Evolutionary conservation across 2,113 vertebrate species (phyloP), one percentile per base, ranked within the genome.

Genomic region (Podarcis cretensis): DNA sequence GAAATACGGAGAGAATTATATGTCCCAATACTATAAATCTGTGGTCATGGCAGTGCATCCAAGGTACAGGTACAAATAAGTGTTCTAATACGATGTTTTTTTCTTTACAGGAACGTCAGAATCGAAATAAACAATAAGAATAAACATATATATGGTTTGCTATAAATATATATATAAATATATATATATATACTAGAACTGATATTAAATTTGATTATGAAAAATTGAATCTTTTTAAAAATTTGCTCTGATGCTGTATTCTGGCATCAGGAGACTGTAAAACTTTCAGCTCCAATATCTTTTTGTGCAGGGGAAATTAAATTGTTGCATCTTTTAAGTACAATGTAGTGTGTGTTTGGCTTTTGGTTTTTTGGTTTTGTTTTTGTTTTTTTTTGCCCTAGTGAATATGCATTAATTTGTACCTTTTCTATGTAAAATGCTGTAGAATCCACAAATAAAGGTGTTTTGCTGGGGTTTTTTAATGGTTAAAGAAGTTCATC

Each of bases 61-160:
- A 81, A 59, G 40, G 40, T 43, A 37, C 43, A 71, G 48, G 14
- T 21, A 35, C 27, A 48, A 65, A 8, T 81, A 94, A 94, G 86
- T 6, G 6, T 7, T 69, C 74, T 37, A 89, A 27, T 80, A 59
- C 8, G 7, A 69, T 83, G 37, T 87, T 80, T 90, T 88, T 95
- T 91, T 92, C 93, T 90, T 94, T 89, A 80, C 97, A 99, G 98
- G 98, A 98, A 96, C 98, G 98, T 94, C 98, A 98, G 97, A 98
- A 97, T 96, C 97, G 98, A 96, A 98, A 95, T 98, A 98, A 98
- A 97, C 98, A 98, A 95, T 99, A 96, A 97, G 96, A 97, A 96
- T 95, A 95, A 95, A 95, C 96, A 93, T 95, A 95, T 95, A 95
- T 92, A 92, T 95, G 97, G 93, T 96, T 97, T 95, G 96, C 95